Base-by-base conservation (phyloP, 2,113 vertebrate genomes). In the Choloepus hoffmanni region DNA sequence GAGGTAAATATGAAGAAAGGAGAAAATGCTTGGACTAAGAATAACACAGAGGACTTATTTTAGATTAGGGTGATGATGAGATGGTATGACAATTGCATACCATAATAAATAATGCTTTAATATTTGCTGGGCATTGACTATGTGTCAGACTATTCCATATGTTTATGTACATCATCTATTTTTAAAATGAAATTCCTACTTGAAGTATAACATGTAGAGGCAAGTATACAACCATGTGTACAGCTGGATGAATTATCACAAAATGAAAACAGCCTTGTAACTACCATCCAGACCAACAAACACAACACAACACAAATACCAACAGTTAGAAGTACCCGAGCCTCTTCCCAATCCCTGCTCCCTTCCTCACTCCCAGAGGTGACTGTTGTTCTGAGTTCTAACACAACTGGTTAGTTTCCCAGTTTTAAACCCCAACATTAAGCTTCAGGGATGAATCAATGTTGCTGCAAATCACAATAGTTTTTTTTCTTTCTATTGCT, bases 401-500 rank as follows among this genome's bases (percentile, higher is more conserved):
- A 40, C 30, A 62, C 36, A 48, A 43, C 0, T 12, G 58, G 11
- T 40, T 72, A 48, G 70, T n/a, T 18, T 58, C 11, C 83, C 76
- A 21, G 45, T n/a, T 23, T 74, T 9, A 60, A n/a, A 58, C 28
- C 26, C n/a, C 43, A 16, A 24, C 30, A 10, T 19, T 36, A 50
- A 1, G 58, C 53, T 16, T 82, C 74, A 3, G 21, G 67, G 65
- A n/a, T 2, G 30, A 30, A 16, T 12, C 1, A 23, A 2, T 18
- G 53, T 3, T 53, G 19, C 0, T 28, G 10, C 40, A 58, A 0
- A 16, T n/a, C 24, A 14, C 1, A 1, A 15, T 2, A 45, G 30
- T 21, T 1, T 15, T 55, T 45, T 48, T 19, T 40, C 73, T 88
- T 82, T 77, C 48, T 63, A 6, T 1, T 18, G 68, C 26, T 55